These are phyloP conservation scores for Columbina picui DNA, from an alignment of 2,113 vertebrate species.

Conservation along the genomic window DNA sequence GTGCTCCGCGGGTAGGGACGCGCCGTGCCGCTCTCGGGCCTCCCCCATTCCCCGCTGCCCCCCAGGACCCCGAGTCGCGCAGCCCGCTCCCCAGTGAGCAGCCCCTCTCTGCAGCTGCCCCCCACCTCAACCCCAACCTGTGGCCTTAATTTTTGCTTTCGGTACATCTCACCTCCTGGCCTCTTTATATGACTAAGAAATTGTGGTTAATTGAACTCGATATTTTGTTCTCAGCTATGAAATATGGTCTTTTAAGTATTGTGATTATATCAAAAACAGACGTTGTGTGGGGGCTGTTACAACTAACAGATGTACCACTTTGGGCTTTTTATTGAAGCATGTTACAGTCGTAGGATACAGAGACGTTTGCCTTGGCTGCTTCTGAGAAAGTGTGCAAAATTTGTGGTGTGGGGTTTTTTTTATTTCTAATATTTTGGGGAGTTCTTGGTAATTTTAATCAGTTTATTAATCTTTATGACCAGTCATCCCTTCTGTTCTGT, in stretches of 20 bases:
- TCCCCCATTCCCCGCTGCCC: no score
- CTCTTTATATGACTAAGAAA: rapidly evolving
- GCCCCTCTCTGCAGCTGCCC: neutral
- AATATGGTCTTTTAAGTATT: neutral
- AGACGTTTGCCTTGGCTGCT: neutral
- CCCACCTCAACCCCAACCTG: no score
- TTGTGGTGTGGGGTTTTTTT: no score
- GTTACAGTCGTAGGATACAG: neutral
- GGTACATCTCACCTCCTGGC: no score
- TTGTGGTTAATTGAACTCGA: no score
- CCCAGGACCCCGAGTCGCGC: no score
- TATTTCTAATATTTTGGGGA: neutral
- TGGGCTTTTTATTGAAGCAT: neutral
- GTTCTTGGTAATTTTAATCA: neutral
- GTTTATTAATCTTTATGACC: neutral
- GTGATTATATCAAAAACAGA: neutral
- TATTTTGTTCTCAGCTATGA: neutral
- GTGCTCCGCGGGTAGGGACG: conserved; percentile 79
- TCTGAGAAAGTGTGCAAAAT: neutral
- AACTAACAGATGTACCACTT: rapidly evolving
- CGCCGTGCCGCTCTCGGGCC: neutral
- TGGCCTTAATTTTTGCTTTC: no score
- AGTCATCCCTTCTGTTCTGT: neutral
- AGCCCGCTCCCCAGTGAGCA: neutral
- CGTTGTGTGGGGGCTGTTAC: rapidly evolving